A percentile compares a stretch with the other conserved stretches of the same genome.
Evolutionary conservation across 2,888 invertebrate species (phyloP).

Genomic region (Lasioglossum pauxillum): DNA sequence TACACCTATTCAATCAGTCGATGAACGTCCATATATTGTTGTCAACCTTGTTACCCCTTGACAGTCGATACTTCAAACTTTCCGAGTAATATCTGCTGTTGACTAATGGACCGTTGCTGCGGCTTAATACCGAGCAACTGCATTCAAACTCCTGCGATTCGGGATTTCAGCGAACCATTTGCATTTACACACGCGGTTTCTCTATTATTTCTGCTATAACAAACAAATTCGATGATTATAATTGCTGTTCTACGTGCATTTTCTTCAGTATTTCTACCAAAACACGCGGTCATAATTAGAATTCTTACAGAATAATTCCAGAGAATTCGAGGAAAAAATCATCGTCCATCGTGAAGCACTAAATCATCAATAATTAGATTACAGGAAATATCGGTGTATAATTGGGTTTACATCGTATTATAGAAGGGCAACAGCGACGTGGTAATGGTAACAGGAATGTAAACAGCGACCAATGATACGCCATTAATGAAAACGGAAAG

Average conservation of each 20-base stretch:
- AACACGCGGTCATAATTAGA: too few relatives aligned
- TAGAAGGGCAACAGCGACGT: neutral
- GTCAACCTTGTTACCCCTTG: too few relatives aligned
- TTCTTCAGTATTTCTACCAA: too few relatives aligned
- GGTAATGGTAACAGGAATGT: neutral
- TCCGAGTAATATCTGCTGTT: neutral
- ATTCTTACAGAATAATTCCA: neutral
- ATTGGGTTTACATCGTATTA: neutral
- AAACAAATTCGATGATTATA: neutral
- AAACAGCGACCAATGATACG: neutral
- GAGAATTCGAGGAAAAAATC: neutral
- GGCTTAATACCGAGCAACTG: slow-evolving; percentile 2
- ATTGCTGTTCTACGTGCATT: too few relatives aligned
- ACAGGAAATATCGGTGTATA: neutral
- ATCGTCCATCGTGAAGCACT: neutral
- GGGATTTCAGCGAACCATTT: neutral
- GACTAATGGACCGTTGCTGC: neutral
- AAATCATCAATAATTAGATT: neutral
- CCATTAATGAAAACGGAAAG: slow-evolving; percentile 16
- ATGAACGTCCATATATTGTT: too few relatives aligned
- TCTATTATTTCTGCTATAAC: neutral
- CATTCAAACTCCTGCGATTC: neutral
- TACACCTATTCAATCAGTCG: too few relatives aligned
- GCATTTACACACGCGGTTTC: neutral
- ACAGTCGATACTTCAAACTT: neutral